Percentiles rank a stretch among this genome's conserved stretches.
Conservation (phyloP, 30 jellyfish, hydroid and myxozoan genomes). For the Chironex yamaguchii region DNA sequence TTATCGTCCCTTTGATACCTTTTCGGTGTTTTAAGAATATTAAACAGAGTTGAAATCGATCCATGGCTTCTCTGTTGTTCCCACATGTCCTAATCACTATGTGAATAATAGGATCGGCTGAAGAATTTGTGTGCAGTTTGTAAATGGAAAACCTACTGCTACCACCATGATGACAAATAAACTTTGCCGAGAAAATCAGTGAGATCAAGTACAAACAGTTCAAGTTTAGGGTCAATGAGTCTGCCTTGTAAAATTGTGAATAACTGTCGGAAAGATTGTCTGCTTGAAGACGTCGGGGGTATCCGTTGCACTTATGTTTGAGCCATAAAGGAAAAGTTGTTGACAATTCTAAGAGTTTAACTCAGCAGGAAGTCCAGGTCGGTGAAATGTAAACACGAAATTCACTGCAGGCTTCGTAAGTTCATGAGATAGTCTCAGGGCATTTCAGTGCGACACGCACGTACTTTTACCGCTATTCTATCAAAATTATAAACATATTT, state of each 20-base stretch:
- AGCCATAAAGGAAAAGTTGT: not conserved
- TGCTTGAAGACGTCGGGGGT: not conserved
- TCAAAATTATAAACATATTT: no score
- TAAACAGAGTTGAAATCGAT: not conserved
- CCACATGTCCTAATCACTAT: not conserved
- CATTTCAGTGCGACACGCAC: no score
- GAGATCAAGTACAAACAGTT: no score
- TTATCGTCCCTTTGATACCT: no score
- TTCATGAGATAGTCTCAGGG: no score
- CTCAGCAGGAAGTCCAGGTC: not conserved
- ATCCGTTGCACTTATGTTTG: conserved; percentile 1
- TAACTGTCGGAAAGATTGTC: not conserved
- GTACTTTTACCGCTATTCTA: no score
- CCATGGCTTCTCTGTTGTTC: not conserved
- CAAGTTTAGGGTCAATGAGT: no score
- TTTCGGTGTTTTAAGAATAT: not conserved
- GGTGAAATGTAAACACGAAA: not conserved
- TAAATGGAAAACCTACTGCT: no score
- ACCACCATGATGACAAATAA: no score
- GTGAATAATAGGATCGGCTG: not conserved
- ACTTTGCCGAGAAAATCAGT: no score
- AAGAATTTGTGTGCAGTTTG: not conserved
- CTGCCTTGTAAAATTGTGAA: not conserved
- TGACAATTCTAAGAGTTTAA: not conserved
- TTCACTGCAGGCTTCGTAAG: no score